These are phyloP conservation scores for Asobara japonica DNA, from an alignment of 1,140 invertebrate genomes.

Conservation along the genomic window DNA sequence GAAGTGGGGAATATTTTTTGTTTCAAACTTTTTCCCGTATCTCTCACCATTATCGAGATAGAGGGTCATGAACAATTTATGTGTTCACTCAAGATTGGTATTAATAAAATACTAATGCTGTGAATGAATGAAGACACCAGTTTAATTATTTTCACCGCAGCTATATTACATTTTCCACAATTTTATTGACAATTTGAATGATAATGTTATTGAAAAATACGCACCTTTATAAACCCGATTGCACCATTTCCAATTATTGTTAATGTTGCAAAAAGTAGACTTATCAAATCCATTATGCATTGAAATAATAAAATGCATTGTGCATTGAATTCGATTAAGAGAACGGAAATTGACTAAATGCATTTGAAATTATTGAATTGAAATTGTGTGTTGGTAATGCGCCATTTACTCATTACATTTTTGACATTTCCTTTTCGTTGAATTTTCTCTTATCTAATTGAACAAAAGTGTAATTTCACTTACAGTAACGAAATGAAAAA, in stretches of 20 bases:
- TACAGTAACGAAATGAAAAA: not conserved
- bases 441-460: not conserved
- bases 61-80: no score
- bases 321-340: not conserved
- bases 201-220: constrained; percentile 46
- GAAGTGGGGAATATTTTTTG: no score
- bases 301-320: not conserved
- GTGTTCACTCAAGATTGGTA: no score
- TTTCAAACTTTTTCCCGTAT: no score
- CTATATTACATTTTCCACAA: constrained; percentile 54
- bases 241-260: not conserved
- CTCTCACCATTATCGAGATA: no score
- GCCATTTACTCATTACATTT: not conserved
- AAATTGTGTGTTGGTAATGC: not conserved
- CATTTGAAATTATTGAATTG: not conserved
- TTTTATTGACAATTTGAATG: constrained; percentile 49
- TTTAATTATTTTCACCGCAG: constrained; percentile 55
- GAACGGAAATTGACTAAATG: not conserved
- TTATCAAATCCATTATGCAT: not conserved
- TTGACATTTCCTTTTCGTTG: not conserved
- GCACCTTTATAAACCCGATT: constrained; percentile 22
- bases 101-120: constrained; percentile 16
- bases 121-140: constrained; percentile 60
- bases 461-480: not conserved
- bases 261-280: not conserved